Conservation (phyloP, 2,113 vertebrate genomes). For the Galbula dea region DNA sequence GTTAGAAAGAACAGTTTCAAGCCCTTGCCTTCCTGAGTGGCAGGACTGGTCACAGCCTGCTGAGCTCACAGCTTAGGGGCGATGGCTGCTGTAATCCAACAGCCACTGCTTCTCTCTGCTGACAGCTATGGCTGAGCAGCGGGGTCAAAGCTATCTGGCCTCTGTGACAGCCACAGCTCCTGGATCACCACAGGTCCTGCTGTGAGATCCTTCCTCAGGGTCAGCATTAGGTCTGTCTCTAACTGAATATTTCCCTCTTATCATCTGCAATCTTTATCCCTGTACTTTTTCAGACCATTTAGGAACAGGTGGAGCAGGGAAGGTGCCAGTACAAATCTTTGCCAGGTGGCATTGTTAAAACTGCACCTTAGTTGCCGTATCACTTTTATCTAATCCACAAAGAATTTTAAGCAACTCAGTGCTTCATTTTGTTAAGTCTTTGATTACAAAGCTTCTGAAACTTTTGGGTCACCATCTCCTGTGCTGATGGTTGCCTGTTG, state of each 20-base stretch:
- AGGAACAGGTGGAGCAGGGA: background rate
- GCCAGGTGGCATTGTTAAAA: background rate
- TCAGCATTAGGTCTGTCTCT: background rate
- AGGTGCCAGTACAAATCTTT: background rate
- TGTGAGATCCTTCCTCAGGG: conserved; percentile 28
- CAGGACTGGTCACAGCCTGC: background rate
- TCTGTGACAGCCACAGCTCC: background rate
- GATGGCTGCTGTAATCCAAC: conserved; percentile 8
- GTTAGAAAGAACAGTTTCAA: background rate
- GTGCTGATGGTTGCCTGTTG: background rate
- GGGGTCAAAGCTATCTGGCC: background rate
- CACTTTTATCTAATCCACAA: background rate
- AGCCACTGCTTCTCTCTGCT: background rate
- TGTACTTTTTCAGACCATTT: background rate
- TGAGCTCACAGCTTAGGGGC: background rate
- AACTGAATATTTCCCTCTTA: background rate
- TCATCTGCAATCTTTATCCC: background rate
- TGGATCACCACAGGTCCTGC: background rate
- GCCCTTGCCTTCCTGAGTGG: background rate
- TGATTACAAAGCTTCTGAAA: background rate
- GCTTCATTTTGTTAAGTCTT: background rate
- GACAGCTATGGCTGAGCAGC: background rate
- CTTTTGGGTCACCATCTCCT: background rate
- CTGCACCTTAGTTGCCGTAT: background rate
- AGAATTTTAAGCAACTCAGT: background rate